phyloP scores from a whole-genome alignment of 2,797 vertebrate genomes.

The Mallotus villosus region DNA sequence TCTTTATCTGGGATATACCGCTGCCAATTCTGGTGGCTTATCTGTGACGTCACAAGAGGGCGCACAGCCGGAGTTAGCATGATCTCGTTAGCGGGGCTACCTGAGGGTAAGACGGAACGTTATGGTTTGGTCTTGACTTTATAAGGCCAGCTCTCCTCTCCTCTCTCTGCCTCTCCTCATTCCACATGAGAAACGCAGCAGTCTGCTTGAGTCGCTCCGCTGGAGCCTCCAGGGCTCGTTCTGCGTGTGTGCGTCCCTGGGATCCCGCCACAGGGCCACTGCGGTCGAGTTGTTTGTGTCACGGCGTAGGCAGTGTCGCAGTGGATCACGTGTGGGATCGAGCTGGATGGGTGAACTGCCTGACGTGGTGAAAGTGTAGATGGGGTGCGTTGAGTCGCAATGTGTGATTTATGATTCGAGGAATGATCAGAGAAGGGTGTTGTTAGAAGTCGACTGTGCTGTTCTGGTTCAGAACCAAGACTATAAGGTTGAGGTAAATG shows the following conservation, averaged over 20 bases:
- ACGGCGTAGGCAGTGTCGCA: too few relatives aligned
- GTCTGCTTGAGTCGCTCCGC: constrained; percentile 20
- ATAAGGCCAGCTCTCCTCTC: constrained; percentile 34
- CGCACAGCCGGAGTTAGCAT: constrained; percentile 4
- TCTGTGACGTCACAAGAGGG: constrained; percentile 3
- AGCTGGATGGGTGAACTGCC: too few relatives aligned
- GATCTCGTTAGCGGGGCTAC: not conserved
- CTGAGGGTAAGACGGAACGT: constrained; percentile 13
- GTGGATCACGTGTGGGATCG: too few relatives aligned
- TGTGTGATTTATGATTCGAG: not conserved
- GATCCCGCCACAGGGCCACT: constrained; percentile 7
- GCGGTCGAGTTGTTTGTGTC: constrained; percentile 34
- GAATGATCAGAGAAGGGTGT: not conserved
- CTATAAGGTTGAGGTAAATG: not conserved
- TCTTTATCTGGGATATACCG: constrained; percentile 22
- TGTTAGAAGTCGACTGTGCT: not conserved
- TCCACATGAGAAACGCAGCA: constrained; percentile 15
- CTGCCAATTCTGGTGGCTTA: constrained; percentile 27
- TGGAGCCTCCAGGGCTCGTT: constrained; percentile 36
- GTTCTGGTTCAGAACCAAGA: not conserved
- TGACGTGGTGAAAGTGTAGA: too few relatives aligned
- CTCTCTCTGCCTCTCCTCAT: constrained; percentile 2
- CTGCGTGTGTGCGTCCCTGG: too few relatives aligned
- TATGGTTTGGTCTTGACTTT: constrained; percentile 47
- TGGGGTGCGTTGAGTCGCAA: too few relatives aligned